These are phyloP conservation scores for Danio choprae DNA, from an alignment of 2,797 vertebrate genomes.

Conservation along the genomic window DNA sequence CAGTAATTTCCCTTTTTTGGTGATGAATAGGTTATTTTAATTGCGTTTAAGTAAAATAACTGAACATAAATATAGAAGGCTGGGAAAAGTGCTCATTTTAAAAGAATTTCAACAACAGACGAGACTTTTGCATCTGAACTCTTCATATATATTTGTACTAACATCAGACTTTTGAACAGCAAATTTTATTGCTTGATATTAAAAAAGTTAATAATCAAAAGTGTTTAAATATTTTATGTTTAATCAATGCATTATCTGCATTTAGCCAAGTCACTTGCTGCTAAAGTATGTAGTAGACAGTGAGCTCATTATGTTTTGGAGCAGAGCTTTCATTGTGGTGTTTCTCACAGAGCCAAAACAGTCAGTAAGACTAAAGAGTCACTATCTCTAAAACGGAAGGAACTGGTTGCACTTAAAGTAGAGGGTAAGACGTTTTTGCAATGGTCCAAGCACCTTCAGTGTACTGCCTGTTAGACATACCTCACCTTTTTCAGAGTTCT, in stretches of 20 bases:
- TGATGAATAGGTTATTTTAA: no score
- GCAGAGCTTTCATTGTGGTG: constrained; percentile 31
- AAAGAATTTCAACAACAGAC: no score
- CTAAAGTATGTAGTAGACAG: not conserved
- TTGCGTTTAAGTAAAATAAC: no score
- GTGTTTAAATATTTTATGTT: not conserved
- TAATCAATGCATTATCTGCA: not conserved
- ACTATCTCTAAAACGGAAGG: constrained; percentile 32
- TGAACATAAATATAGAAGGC: no score
- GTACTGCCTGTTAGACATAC: constrained; percentile 84
- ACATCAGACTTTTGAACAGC: not conserved
- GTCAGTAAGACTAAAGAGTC: constrained; percentile 61
- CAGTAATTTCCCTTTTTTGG: no score
- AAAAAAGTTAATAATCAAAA: not conserved
- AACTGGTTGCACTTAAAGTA: constrained; percentile 38
- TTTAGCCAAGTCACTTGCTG: no score
- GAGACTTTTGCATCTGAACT: no score
- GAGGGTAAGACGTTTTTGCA: constrained; percentile 69
- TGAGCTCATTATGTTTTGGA: constrained; percentile 20
- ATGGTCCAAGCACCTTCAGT: constrained; percentile 89
- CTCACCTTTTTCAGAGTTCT: constrained; percentile 74
- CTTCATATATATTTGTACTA: no score
- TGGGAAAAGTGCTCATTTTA: no score
- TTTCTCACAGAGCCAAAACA: constrained; percentile 52
- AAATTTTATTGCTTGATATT: not conserved